Evolutionary conservation across 2,797 vertebrate genomes (phyloP).

Genomic region (Bucorvus abyssinicus): DNA sequence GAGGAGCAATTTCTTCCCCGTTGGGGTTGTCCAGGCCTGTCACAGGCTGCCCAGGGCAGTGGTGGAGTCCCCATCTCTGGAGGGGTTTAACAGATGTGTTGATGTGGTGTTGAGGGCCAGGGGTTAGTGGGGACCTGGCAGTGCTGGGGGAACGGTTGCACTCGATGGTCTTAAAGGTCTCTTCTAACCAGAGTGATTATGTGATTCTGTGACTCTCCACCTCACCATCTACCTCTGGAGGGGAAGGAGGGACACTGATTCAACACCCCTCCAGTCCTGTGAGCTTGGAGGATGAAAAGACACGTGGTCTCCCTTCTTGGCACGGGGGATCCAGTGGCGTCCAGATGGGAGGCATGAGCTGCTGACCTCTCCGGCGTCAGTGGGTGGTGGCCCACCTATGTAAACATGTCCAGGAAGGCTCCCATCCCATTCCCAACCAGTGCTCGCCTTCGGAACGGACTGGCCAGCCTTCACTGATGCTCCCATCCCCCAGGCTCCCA

Average conservation of each 20-base stretch:
- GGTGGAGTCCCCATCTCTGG: too few relatives aligned
- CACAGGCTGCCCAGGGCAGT: too few relatives aligned
- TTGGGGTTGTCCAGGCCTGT: too few relatives aligned
- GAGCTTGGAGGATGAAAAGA: neutral
- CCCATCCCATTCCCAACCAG: neutral
- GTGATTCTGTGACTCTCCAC: too few relatives aligned
- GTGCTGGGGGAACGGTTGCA: too few relatives aligned
- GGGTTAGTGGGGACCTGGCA: too few relatives aligned
- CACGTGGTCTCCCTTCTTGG: neutral
- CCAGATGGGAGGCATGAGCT: neutral
- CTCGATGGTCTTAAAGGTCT: too few relatives aligned
- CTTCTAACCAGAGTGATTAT: too few relatives aligned
- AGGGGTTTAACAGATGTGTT: too few relatives aligned
- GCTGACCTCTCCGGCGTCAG: neutral
- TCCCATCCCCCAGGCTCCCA: neutral
- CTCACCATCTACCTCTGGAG: neutral
- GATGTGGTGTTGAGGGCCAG: too few relatives aligned
- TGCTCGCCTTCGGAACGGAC: neutral
- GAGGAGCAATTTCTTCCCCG: too few relatives aligned
- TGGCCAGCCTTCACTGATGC: neutral
- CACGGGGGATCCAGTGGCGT: neutral
- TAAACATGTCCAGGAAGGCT: conserved; percentile 44
- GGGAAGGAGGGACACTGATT: neutral
- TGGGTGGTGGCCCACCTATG: conserved; percentile 14
- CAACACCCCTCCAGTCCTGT: neutral